Evolutionary conservation across 2,888 invertebrate species (phyloP).

Genomic region (Perizoma affinitatum): DNA sequence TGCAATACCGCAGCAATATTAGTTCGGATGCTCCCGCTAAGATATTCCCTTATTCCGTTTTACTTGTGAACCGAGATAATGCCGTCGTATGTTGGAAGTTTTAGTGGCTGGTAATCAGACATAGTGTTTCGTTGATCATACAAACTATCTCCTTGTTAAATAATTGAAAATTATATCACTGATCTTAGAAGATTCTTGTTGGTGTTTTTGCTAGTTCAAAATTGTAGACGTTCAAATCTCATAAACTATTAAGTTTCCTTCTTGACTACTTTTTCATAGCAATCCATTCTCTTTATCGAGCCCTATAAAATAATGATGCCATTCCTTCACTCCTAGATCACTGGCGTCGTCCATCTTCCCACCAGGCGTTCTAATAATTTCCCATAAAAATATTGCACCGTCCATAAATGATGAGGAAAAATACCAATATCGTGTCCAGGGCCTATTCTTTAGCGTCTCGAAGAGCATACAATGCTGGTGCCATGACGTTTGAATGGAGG

Average conservation of each 20-base stretch:
- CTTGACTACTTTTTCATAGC: no score
- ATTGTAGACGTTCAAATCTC: no score
- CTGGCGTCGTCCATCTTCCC: conserved; percentile 24
- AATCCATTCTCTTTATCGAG: not conserved
- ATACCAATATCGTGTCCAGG: conserved; percentile 54
- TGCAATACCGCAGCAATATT: conserved; percentile 72
- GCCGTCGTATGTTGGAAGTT: not conserved
- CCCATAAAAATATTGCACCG: conserved; percentile 28
- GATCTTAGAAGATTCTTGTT: no score
- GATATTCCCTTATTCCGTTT: conserved; percentile 27
- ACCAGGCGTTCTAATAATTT: conserved; percentile 21
- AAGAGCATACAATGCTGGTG: conserved; percentile 67
- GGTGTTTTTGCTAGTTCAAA: no score
- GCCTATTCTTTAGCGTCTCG: conserved; percentile 42
- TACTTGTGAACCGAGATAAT: conserved; percentile 16
- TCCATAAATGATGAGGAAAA: conserved; percentile 42
- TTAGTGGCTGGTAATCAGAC: not conserved
- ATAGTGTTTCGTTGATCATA: not conserved
- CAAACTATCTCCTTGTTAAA: no score
- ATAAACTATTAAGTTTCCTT: no score
- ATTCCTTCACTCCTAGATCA: conserved; percentile 17
- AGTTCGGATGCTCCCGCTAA: conserved; percentile 49
- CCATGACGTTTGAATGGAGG: conserved; percentile 78
- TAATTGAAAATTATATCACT: no score
- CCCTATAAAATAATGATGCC: not conserved